Conservation (phyloP, 2,113 vertebrate species). For the Varanus salvator region DNA sequence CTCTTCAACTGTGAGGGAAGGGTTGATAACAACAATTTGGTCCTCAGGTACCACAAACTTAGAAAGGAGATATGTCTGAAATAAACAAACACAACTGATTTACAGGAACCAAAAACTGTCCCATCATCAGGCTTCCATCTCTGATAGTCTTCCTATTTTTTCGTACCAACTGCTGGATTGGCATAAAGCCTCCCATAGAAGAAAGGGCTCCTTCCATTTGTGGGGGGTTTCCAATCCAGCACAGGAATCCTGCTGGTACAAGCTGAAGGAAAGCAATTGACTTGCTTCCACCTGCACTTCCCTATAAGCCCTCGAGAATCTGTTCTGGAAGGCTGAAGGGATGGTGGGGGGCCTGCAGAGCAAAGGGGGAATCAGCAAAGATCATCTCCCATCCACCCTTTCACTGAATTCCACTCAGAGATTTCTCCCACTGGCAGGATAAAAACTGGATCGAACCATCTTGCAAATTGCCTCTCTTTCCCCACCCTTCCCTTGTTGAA, state of each 20-base stretch:
- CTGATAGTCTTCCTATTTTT: not conserved
- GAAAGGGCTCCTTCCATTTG: not conserved
- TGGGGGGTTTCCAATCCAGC: not conserved
- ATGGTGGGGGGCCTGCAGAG: not conserved
- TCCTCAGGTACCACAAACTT: slow-evolving; percentile 82
- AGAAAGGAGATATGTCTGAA: slow-evolving; percentile 82
- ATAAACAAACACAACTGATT: not conserved
- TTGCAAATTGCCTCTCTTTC: not conserved
- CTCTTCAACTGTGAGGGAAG: slow-evolving; percentile 79
- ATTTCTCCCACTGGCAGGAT: not conserved
- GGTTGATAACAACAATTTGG: slow-evolving; percentile 81
- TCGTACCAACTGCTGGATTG: not conserved
- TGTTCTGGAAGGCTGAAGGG: too few species aligned
- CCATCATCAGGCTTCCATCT: not conserved
- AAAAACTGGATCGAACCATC: not conserved
- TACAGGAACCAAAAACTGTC: not conserved
- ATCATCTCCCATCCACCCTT: not conserved
- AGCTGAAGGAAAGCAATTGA: not conserved
- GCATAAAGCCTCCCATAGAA: not conserved
- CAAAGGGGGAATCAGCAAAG: not conserved
- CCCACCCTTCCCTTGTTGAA: not conserved
- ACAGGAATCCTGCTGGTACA: not conserved
- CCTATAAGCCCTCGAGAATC: not conserved
- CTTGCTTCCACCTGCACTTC: not conserved
- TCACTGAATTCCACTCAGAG: not conserved